Evolutionary conservation across 2,888 invertebrate genomes (phyloP), one percentile per base, ranked within the genome.

Genomic region (Rugalucina vietnamica): DNA sequence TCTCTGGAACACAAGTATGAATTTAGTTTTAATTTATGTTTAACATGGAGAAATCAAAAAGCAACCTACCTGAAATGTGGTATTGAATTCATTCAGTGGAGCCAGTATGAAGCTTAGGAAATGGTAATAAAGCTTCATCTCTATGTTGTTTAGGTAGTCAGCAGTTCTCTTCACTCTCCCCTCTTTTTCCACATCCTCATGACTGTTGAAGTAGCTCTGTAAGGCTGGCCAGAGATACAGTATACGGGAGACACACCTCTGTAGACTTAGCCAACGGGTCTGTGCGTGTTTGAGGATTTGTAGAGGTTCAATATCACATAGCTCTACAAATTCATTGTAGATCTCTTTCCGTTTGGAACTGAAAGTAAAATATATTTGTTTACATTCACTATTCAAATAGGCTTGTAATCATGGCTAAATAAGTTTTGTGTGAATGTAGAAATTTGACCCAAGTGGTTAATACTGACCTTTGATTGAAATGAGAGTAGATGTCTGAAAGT

Each of bases 201-300:
- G 82, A 39, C 74, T 76, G 14, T 29, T 3, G 36, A 87, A 82
- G 57, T 79, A 82, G 18, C 72, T 69, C 14, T 37, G 24, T 10
- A 81, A 29, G 5, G 78, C 84, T 43, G 77, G 57, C 49, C 77
- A 79, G 70, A 79, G 82, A 37, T 82, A 60, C 21, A 78, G 77
- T 32, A 39, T 77, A 4, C 81, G 8, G 12, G 18, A 8, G 14
- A 78, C 72, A 71, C 49, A 39, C n/a, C 49, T 69, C 50, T 74
- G 39, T 5, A 77, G 32, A 10, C 65, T 72, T 1, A 81, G 70
- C 65, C 81, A 78, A 60, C 81, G 77, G 0, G 77, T 84, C 3
- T 69, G 57, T n/a, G 14, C 74, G 71, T 84, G 81, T 65, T 82
- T 81, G 50, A 83, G 34, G 12, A 85, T 69, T 43, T 82, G 79